Conservation (phyloP, 2,113 vertebrate species). For the Mormyrus iriodes region DNA sequence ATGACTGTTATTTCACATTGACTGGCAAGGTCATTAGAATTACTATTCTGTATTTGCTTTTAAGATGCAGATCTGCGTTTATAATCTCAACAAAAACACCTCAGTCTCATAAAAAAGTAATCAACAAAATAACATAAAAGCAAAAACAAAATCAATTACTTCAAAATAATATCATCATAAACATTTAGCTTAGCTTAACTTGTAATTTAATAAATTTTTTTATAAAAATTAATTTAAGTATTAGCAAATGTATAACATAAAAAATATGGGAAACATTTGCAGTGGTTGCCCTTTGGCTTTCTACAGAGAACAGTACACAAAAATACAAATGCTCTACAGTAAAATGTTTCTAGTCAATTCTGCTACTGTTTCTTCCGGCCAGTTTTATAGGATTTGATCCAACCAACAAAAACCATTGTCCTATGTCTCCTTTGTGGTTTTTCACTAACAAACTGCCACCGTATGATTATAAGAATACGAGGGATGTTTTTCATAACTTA, state of each 20-base stretch:
- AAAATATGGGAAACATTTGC: background rate
- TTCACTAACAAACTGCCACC: background rate
- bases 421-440: background rate
- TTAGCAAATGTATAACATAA: background rate
- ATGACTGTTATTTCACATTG: conserved; percentile 56
- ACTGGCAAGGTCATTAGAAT: conserved; percentile 42
- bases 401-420: background rate
- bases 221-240: background rate
- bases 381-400: background rate
- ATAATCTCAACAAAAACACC: background rate
- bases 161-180: background rate
- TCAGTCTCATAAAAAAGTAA: background rate
- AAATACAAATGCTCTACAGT: background rate
- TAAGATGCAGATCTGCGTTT: conserved; percentile 10
- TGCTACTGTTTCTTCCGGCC: background rate
- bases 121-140: background rate
- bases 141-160: background rate
- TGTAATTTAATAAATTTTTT: background rate
- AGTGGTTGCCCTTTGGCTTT: background rate
- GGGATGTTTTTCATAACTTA: background rate
- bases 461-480: background rate
- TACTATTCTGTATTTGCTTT: conserved; percentile 40
- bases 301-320: background rate
- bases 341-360: background rate
- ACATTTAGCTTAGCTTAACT: background rate